A percentile compares a stretch with the other conserved stretches of the same genome.
These are phyloP conservation scores for Mythimna ferrago DNA, from an alignment of 2,888 invertebrate species.

Conservation along the genomic window DNA sequence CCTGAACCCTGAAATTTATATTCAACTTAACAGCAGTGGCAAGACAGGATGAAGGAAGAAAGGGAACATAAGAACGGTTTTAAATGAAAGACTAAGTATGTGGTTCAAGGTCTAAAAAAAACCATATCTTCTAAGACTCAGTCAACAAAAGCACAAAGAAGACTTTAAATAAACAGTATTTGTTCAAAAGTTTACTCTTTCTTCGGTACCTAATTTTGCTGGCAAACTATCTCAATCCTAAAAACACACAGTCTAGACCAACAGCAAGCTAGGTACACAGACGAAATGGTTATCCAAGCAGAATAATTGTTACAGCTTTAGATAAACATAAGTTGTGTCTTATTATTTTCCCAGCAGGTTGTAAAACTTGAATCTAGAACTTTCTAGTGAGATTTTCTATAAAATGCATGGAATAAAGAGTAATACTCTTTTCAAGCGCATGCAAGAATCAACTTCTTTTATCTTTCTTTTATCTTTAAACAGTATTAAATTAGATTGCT, in stretches of 20 bases:
- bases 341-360: background rate
- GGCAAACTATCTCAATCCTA: constrained; percentile 4
- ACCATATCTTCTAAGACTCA: background rate
- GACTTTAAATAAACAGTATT: constrained; percentile 4
- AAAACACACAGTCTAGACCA: constrained; percentile 23
- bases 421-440: no score
- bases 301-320: constrained; percentile 1
- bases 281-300: constrained; percentile 10
- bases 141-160: background rate
- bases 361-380: background rate
- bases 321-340: background rate
- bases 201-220: constrained; percentile 1
- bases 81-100: no score
- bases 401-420: no score
- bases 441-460: no score
- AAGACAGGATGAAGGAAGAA: no score
- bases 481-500: no score
- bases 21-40: no score
- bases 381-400: background rate
- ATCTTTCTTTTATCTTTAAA: no score
- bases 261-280: background rate
- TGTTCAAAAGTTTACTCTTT: background rate
- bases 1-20: no score
- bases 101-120: background rate
- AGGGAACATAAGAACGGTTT: no score